phyloP scores from a whole-genome alignment of 2,113 vertebrate species.

The Xiphorhynchus elegans region DNA sequence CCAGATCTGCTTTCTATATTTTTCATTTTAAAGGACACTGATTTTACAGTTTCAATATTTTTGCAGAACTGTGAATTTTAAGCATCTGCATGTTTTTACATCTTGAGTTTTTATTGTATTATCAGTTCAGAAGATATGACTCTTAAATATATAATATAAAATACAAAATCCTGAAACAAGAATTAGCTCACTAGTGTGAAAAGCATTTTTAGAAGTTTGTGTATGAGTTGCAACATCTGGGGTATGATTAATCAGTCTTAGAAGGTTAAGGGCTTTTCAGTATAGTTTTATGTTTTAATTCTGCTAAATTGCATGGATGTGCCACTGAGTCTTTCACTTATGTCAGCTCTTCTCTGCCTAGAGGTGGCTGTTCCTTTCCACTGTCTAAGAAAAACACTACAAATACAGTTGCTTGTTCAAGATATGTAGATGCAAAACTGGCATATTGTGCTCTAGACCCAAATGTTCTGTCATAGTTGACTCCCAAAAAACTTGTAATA shows the following conservation, averaged over 20 bases:
- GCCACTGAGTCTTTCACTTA: neutral
- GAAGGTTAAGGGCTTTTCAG: neutral
- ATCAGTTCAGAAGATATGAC: neutral
- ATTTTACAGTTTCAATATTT: neutral
- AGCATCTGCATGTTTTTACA: neutral
- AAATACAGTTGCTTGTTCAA: neutral
- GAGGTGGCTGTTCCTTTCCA: neutral
- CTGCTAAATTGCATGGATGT: neutral
- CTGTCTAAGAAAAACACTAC: neutral
- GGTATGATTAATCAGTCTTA: neutral
- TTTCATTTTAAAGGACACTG: neutral
- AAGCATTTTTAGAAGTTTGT: neutral
- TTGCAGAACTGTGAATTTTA: neutral
- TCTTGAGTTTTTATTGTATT: neutral
- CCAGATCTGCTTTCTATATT: neutral
- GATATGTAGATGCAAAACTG: neutral
- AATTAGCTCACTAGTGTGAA: neutral
- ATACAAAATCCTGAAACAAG: neutral
- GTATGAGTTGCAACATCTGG: neutral
- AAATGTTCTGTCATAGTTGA: neutral
- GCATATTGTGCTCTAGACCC: neutral
- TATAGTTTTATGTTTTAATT: neutral
- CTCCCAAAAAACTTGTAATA: neutral
- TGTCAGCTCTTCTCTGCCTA: fast-evolving
- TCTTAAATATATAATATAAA: neutral